These are phyloP conservation scores for Yponomeuta sedellus DNA, from an alignment of 2,888 invertebrate genomes.

Conservation along the genomic window DNA sequence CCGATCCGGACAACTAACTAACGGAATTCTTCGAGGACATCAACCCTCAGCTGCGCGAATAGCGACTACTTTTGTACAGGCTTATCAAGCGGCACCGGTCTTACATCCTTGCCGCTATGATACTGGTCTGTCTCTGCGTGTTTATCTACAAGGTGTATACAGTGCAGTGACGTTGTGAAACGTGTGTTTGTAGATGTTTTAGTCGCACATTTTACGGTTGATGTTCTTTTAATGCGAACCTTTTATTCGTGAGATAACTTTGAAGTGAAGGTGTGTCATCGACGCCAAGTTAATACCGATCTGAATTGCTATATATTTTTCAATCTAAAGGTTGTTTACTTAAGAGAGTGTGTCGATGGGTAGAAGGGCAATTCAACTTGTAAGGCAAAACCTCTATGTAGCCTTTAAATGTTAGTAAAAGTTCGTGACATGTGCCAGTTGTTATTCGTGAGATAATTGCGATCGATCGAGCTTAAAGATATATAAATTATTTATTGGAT, in stretches of 20 bases:
- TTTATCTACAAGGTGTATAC: not conserved
- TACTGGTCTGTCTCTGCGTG: not conserved
- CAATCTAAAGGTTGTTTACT: too few relatives aligned
- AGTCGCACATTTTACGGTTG: too few relatives aligned
- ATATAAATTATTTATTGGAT: too few relatives aligned
- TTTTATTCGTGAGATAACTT: too few relatives aligned
- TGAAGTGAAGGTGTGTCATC: too few relatives aligned
- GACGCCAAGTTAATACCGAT: too few relatives aligned
- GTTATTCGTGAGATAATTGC: not conserved
- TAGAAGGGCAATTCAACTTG: too few relatives aligned
- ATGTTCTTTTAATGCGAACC: too few relatives aligned
- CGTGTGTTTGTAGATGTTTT: not conserved
- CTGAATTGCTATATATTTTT: too few relatives aligned
- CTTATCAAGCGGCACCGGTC: not conserved
- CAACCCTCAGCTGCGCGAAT: conserved; percentile 41
- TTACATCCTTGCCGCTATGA: not conserved
- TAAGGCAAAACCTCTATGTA: too few relatives aligned
- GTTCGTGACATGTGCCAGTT: not conserved
- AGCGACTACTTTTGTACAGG: conserved; percentile 23
- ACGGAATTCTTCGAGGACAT: conserved; percentile 51
- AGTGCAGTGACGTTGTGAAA: not conserved
- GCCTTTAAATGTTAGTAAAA: too few relatives aligned
- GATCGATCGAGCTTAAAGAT: not conserved
- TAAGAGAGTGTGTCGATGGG: too few relatives aligned
- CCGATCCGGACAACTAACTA: conserved; percentile 47